A percentile compares a stretch with the other conserved stretches of the same genome.
These are phyloP conservation scores for Apomyelois bistriatella DNA, from an alignment of 2,888 invertebrate genomes.

Conservation along the genomic window DNA sequence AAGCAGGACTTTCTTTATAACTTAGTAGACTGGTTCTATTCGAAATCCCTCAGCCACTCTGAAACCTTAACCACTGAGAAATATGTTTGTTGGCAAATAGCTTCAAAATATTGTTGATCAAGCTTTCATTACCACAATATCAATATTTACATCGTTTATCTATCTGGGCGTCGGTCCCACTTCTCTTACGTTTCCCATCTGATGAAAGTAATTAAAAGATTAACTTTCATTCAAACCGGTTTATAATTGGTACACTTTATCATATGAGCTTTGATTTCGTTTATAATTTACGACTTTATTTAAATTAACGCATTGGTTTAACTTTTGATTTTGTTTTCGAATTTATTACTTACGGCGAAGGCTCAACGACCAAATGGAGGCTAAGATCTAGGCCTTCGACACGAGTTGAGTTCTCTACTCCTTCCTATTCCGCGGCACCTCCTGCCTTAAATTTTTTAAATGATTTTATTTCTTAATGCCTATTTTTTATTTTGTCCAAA, in stretches of 20 bases:
- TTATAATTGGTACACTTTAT: slow-evolving; percentile 23
- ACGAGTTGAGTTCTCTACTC: too few relatives aligned
- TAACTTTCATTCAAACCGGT: slow-evolving; percentile 61
- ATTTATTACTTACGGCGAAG: slow-evolving; percentile 13
- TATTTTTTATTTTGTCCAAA: too few relatives aligned
- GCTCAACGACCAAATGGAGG: too few relatives aligned
- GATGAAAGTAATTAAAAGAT: slow-evolving; percentile 67
- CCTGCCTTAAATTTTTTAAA: too few relatives aligned
- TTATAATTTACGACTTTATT: not conserved
- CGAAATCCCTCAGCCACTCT: too few relatives aligned
- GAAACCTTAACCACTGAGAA: too few relatives aligned
- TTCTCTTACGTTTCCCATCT: slow-evolving; percentile 38
- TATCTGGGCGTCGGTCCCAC: slow-evolving; percentile 43
- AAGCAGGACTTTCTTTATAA: too few relatives aligned
- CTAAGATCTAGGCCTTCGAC: too few relatives aligned
- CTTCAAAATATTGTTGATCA: not conserved
- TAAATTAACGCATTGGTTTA: not conserved
- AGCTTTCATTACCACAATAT: slow-evolving; percentile 6
- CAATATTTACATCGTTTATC: slow-evolving; percentile 20
- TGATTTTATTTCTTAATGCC: too few relatives aligned
- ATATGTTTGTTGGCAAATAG: not conserved
- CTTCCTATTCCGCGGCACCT: too few relatives aligned
- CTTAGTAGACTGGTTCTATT: too few relatives aligned
- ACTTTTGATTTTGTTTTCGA: slow-evolving; percentile 12
- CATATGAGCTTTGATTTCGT: not conserved